Conservation (phyloP, 1,140 invertebrate species). For the Rhynchophorus ferrugineus region DNA sequence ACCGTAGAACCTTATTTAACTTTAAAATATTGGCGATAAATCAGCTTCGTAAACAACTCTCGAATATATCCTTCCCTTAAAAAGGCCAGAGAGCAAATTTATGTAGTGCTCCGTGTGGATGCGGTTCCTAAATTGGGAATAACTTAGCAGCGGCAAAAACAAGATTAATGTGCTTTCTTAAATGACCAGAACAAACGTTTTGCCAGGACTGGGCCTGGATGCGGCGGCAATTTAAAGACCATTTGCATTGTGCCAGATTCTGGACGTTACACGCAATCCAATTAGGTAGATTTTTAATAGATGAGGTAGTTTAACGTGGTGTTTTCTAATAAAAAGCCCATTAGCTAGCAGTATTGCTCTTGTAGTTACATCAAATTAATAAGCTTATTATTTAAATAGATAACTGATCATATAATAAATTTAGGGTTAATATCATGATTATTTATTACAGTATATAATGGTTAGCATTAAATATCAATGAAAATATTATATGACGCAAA, state of each 20-base stretch:
- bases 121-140: conserved; percentile 13
- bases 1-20: conserved; percentile 2
- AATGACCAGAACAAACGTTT: conserved; percentile 6
- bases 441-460: too few species aligned
- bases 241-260: not conserved
- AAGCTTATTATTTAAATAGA: too few species aligned
- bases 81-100: conserved; percentile 10
- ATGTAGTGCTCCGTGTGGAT: conserved; percentile 14
- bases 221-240: not conserved
- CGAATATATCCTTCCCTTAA: conserved; percentile 10
- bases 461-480: too few species aligned
- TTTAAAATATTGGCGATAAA: conserved; percentile 19
- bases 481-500: too few species aligned
- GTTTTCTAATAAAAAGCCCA: too few species aligned
- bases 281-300: too few species aligned
- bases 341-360: too few species aligned
- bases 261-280: not conserved
- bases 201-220: not conserved
- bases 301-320: too few species aligned
- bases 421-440: too few species aligned
- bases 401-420: too few species aligned
- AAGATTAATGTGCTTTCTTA: conserved; percentile 15
- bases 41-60: conserved; percentile 12
- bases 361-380: too few species aligned
- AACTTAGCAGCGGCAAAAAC: conserved; percentile 15